phyloP scores from a whole-genome alignment of 2,888 invertebrate species.

The Torymus tubicola region DNA sequence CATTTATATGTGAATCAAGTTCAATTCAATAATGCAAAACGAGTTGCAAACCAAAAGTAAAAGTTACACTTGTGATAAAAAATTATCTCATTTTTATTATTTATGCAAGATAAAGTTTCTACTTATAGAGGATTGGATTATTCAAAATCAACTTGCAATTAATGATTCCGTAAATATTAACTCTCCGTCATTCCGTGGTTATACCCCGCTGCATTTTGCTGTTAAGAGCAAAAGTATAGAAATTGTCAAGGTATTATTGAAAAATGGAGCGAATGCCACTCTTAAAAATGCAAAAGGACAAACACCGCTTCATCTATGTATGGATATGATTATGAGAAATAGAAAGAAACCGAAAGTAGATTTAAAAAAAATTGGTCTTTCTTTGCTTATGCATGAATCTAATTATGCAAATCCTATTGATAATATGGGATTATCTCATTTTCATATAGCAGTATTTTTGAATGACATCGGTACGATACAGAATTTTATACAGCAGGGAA shows the following conservation, averaged over 20 bases:
- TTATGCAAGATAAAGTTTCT: slow-evolving; percentile 1
- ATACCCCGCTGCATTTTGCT: slow-evolving; percentile 37
- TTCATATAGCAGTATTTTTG: slow-evolving; percentile 35
- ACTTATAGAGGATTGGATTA: slow-evolving; percentile 2
- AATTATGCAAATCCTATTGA: slow-evolving; percentile 2
- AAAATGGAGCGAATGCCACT: not conserved
- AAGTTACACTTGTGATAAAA: not conserved
- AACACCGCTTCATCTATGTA: slow-evolving; percentile 37
- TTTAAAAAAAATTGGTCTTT: not conserved
- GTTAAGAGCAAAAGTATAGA: not conserved
- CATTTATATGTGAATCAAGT: too few relatives aligned
- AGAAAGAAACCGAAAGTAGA: not conserved
- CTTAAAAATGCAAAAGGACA: slow-evolving; percentile 25
- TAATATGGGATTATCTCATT: not conserved
- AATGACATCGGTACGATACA: not conserved
- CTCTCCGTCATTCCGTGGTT: slow-evolving; percentile 14
- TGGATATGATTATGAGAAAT: slow-evolving; percentile 18
- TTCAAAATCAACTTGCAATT: not conserved
- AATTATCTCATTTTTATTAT: slow-evolving; percentile 22
- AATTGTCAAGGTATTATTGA: not conserved
- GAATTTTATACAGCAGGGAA: slow-evolving; percentile 12
- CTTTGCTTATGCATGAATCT: not conserved
- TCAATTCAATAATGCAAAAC: too few relatives aligned
- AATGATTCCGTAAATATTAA: slow-evolving; percentile 3
- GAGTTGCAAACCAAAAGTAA: too few relatives aligned